A percentile compares a stretch with the other conserved stretches of the same genome.
Conservation (phyloP, 1,140 invertebrate genomes). For the Sipha flava region DNA sequence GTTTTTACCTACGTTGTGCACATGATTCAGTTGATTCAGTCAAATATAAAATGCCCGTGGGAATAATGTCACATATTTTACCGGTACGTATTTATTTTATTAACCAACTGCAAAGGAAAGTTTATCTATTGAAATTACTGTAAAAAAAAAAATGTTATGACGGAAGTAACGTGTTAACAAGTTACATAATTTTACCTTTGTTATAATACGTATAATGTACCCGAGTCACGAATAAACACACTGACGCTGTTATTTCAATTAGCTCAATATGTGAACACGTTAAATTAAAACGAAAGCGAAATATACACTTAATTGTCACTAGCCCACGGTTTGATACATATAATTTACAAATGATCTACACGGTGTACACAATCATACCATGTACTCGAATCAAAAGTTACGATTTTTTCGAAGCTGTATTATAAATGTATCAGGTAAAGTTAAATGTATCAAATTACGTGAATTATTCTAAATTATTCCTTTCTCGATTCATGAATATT, state of each 20-base stretch:
- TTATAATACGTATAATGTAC: neutral
- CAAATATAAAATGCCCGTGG: no score
- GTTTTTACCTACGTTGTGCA: no score
- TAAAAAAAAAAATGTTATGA: neutral
- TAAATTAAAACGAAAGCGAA: conserved; percentile 3
- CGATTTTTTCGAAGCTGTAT: no score
- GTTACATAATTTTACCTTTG: neutral
- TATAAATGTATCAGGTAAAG: no score
- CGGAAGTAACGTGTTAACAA: neutral
- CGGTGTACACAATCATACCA: neutral
- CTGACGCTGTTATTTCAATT: neutral
- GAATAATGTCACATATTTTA: no score
- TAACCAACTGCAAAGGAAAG: neutral
- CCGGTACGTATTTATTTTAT: no score
- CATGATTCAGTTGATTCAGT: no score
- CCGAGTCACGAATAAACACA: neutral
- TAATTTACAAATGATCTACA: neutral
- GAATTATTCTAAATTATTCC: no score
- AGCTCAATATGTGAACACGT: neutral
- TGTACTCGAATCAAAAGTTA: neutral
- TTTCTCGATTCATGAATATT: no score
- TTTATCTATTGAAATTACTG: neutral
- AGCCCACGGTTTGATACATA: neutral
- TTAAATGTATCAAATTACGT: no score
- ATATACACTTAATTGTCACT: neutral